Base-by-base conservation (phyloP, 1,140 invertebrate species). In the Macrobrachium nipponense region DNA sequence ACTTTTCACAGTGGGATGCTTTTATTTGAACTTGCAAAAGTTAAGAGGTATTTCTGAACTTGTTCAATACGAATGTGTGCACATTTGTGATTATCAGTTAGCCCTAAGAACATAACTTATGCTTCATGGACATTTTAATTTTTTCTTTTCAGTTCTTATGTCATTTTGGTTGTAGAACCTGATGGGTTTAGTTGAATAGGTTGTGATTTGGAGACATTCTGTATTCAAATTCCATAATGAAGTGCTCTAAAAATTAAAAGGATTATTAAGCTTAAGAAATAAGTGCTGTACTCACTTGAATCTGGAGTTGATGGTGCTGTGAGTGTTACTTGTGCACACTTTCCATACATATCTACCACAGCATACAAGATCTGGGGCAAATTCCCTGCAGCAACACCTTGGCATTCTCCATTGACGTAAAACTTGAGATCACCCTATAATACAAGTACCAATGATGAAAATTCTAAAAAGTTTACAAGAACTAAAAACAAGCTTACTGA, bases 321-420 rank as follows among this genome's bases (percentile, higher is more conserved):
- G 17, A 93, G 90, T 11, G 92, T 95, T 14, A 98, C 95, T 93
- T 98, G 97, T 11, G 96, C 95, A 92, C 97, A 98, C 91, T 97
- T 97, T 4, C 97, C 97, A 91, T 97, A 98, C 90, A 99, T 92
- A 92, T 98, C 96, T 43, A 98, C 94, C 17, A 98, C 94, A 12
- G 95, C 97, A 93, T 94, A 98, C 18, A 98, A 92, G 64, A 93
- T 92, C 18, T 93, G 89, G 36, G 97, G 96, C 87, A 98, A 92
- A 89, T 94, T 94, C 88, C 92, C 93, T 0, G 95, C 96, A 2
- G 97, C 97, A 72, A 97, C 92, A 15, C 97, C 97, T 91, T 98
- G 96, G 43, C 96, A 95, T 82, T 95, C 93, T 11, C 96, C 96
- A 92, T 98, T 98, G 0, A 98, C 93, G 91, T 95, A 98, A 91